Conservation (phyloP, 1,140 invertebrate genomes). For the Listronotus bonariensis region DNA sequence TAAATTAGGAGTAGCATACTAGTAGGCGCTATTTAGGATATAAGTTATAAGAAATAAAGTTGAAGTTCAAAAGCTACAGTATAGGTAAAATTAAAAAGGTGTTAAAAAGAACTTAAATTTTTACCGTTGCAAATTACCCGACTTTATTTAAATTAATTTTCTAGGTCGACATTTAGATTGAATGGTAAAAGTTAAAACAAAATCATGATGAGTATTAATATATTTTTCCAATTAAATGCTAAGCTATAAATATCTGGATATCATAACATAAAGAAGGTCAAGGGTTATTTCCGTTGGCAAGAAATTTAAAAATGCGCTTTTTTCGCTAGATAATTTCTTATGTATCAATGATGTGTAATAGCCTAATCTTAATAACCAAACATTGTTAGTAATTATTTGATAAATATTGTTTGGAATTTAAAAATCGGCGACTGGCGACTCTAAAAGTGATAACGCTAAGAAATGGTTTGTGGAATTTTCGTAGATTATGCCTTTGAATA, state of each 20-base stretch:
- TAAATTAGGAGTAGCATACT: too few relatives aligned
- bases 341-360: conserved; percentile 6
- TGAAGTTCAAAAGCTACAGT: too few relatives aligned
- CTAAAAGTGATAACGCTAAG: conserved; percentile 7
- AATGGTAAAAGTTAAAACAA: not conserved
- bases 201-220: conserved; percentile 1
- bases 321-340: not conserved
- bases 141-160: not conserved
- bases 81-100: too few relatives aligned
- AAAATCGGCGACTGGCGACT: conserved; percentile 9
- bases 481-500: not conserved
- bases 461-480: conserved; percentile 19
- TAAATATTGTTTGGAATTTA: conserved; percentile 6
- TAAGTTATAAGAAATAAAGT: too few relatives aligned
- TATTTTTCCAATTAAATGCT: conserved; percentile 10
- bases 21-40: too few relatives aligned
- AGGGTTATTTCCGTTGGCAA: conserved; percentile 2
- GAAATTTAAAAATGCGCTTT: not conserved
- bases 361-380: not conserved
- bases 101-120: too few relatives aligned
- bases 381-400: conserved; percentile 1
- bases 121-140: too few relatives aligned
- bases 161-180: not conserved
- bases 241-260: not conserved
- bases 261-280: not conserved